Evolutionary conservation across 2,797 vertebrate genomes (phyloP), one percentile per base, ranked within the genome.

Genomic region (Coracias cyanogaster): DNA sequence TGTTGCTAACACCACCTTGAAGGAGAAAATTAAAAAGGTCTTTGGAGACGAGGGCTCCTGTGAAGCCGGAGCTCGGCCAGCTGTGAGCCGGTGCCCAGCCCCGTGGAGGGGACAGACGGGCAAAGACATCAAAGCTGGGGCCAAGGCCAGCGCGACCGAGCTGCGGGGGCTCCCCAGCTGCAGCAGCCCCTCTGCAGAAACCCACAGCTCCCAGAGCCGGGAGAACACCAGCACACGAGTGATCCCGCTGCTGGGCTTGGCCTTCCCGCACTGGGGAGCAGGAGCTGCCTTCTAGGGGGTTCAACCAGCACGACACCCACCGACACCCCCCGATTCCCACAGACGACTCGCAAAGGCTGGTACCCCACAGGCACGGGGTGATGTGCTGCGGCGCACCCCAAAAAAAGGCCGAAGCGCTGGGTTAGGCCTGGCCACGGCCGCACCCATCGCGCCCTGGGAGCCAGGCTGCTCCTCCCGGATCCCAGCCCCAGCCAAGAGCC

Each of bases 21-120:
- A 96, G 93, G 94, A 92, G 95, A 88, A 89, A 95, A 96, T 93
- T 51, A 89, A 95, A 93, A 49, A 35, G 94, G 82, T 86, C 91
- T 77, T 94, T 54, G 95, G 94, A 95, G 94, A 91, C 8, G 4
- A 41, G 92, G 69, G 71, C 33, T 90, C 91, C 83, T 69, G 84
- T 4, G 76, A 82, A 89, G 91, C 45, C 5, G 0, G 54, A 71
- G 78, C 79, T 43, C 2, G 10, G 90, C 49, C 96, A 80, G 93
- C 94, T 95, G 92, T 12, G 96, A 91, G 48, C n/a, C 3, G 8
- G 88, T 10, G 78, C 88, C 4, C 21, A 88, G 88, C 51, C 3
- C 24, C 3, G 8, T 3, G 76, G 46, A 61, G 57, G 55, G 65
- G 81, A n/a, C 35, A 78, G 80, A 31, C 22, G 18, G 67, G 60